These are phyloP conservation scores for Sycobia sp. DNA, from an alignment of 1,140 invertebrate genomes.

Conservation along the genomic window DNA sequence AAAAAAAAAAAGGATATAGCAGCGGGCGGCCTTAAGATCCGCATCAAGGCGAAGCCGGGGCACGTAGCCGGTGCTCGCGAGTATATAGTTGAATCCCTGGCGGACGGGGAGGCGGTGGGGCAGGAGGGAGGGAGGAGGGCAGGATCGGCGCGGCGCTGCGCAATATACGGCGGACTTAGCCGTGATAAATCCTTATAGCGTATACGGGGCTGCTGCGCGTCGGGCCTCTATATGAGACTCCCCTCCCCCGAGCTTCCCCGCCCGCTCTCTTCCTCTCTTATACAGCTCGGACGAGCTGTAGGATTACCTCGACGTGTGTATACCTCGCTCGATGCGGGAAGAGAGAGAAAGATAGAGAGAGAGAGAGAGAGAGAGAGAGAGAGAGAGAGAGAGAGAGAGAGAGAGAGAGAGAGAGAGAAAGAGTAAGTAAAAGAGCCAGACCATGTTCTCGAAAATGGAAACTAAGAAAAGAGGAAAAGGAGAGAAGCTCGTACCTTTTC, in stretches of 20 bases:
- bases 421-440: too few species aligned
- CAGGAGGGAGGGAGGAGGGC: conserved; percentile 35
- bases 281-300: too few species aligned
- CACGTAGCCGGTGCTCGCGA: conserved; percentile 25
- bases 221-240: conserved; percentile 58
- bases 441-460: conserved; percentile 6
- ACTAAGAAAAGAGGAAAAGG: conserved; percentile 9
- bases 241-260: conserved; percentile 50
- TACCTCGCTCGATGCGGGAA: conserved; percentile 36
- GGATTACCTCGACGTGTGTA: conserved; percentile 56
- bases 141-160: conserved; percentile 53
- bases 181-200: conserved; percentile 63
- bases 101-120: too few species aligned
- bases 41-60: conserved; percentile 13
- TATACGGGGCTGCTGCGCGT: conserved; percentile 56
- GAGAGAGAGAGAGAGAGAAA: too few species aligned
- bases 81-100: too few species aligned
- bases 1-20: background rate
- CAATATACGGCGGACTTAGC: conserved; percentile 61
- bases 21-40: conserved; percentile 14
- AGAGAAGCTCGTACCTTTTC: too few species aligned
- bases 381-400: too few species aligned
- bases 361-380: too few species aligned
- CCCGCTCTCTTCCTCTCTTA: too few species aligned
- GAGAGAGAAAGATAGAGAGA: conserved; percentile 13